Evolutionary conservation across 2,113 vertebrate genomes (phyloP).

Genomic region (Bolborhynchus lineola): DNA sequence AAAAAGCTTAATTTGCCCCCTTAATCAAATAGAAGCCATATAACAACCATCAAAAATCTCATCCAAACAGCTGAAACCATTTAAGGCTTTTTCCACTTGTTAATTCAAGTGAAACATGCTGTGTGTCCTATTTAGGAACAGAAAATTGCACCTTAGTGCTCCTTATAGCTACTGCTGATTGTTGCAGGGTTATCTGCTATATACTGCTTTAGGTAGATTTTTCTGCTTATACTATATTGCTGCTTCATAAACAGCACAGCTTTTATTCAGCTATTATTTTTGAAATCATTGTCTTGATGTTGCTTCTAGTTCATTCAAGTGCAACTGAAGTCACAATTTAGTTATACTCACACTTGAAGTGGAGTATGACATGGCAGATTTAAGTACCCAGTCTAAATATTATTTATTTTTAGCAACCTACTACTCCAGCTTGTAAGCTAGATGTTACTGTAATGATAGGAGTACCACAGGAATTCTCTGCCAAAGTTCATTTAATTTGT

Average conservation of each 20-base stretch:
- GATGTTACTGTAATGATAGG: not conserved
- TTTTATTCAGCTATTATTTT: not conserved
- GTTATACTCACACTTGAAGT: not conserved
- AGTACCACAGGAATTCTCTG: not conserved
- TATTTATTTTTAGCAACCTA: not conserved
- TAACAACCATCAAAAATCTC: not conserved
- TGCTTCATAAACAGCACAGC: not conserved
- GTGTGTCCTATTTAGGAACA: not conserved
- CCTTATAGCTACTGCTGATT: not conserved
- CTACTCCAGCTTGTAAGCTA: not conserved
- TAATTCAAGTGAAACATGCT: not conserved
- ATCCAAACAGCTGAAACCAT: not conserved
- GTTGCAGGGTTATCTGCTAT: not conserved
- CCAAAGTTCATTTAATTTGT: constrained; percentile 30
- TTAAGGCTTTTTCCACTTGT: not conserved
- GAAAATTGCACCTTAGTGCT: not conserved
- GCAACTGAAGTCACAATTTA: not conserved
- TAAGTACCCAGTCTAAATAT: not conserved
- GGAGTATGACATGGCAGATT: not conserved
- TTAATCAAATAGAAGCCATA: not conserved
- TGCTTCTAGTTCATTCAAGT: not conserved
- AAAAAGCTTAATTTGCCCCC: not conserved
- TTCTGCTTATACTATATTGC: not conserved
- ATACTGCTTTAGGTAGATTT: not conserved
- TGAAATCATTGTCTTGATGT: not conserved